Conservation (phyloP, 2,888 invertebrate species). For the Mesorhabditis belari region DNA sequence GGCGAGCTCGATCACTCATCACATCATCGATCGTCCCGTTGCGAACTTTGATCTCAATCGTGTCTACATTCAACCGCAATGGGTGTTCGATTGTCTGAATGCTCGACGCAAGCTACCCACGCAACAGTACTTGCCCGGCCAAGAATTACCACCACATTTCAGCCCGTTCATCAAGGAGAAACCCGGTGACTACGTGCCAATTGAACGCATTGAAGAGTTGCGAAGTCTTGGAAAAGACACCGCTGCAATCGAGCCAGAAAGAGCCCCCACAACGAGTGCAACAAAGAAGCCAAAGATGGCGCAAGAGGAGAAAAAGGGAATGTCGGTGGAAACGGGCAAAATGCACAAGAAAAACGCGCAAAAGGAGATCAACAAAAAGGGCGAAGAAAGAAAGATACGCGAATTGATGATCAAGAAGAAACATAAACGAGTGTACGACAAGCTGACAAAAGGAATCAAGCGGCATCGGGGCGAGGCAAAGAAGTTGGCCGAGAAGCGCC, state of each 20-base stretch:
- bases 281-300: conserved; percentile 19
- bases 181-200: conserved; percentile 79
- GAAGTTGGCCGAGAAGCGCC: no score
- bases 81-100: conserved; percentile 94
- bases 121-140: conserved; percentile 71
- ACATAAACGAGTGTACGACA: no score
- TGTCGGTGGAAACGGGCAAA: conserved; percentile 62
- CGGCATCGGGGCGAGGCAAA: no score
- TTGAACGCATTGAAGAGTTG: conserved; percentile 65
- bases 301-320: conserved; percentile 24
- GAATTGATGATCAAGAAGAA: no score
- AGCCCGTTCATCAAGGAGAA: conserved; percentile 72
- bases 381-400: no score
- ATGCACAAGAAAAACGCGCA: conserved; percentile 53
- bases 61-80: conserved; percentile 95
- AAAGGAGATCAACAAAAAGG: conserved; percentile 49
- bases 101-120: conserved; percentile 76
- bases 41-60: conserved; percentile 33
- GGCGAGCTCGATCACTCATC: conserved; percentile 89
- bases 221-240: conserved; percentile 30
- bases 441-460: no score
- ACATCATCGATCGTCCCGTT: conserved; percentile 82
- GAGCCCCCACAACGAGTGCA: conserved; percentile 16
- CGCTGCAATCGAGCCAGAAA: conserved; percentile 17
- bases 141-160: conserved; percentile 83